These are phyloP conservation scores for Coenonympha arcania DNA, from an alignment of 2,888 invertebrate species.

Conservation along the genomic window DNA sequence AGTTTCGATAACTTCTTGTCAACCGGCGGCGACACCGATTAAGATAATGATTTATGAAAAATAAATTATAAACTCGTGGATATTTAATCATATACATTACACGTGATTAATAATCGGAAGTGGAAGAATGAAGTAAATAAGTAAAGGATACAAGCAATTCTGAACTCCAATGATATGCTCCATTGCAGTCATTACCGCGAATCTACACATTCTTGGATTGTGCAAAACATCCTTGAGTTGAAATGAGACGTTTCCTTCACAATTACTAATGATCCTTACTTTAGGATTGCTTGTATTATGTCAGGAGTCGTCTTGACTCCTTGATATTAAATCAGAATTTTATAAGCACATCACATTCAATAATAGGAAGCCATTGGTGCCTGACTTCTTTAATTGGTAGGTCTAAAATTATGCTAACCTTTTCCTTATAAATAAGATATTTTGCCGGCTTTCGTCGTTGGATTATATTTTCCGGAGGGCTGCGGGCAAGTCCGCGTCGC, in stretches of 20 bases:
- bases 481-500: no score
- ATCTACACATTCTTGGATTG: conserved; percentile 27
- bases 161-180: conserved; percentile 22
- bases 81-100: not conserved
- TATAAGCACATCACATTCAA: no score
- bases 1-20: no score
- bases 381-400: no score
- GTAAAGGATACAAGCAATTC: conserved; percentile 35
- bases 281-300: conserved; percentile 1
- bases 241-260: conserved; percentile 49
- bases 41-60: no score
- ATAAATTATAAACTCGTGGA: not conserved
- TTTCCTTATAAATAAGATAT: no score
- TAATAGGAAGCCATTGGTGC: no score
- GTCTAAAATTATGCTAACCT: no score
- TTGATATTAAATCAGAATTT: no score
- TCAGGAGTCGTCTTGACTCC: not conserved
- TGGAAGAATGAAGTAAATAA: conserved; percentile 23
- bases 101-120: conserved; percentile 3
- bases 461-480: no score
- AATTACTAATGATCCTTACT: conserved; percentile 14
- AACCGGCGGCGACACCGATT: no score
- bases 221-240: conserved; percentile 31
- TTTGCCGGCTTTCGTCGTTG: no score
- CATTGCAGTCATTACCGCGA: conserved; percentile 31